Evolutionary conservation across 2,113 vertebrate species (phyloP).

Genomic region (Poeciliopsis turrubarensis): DNA sequence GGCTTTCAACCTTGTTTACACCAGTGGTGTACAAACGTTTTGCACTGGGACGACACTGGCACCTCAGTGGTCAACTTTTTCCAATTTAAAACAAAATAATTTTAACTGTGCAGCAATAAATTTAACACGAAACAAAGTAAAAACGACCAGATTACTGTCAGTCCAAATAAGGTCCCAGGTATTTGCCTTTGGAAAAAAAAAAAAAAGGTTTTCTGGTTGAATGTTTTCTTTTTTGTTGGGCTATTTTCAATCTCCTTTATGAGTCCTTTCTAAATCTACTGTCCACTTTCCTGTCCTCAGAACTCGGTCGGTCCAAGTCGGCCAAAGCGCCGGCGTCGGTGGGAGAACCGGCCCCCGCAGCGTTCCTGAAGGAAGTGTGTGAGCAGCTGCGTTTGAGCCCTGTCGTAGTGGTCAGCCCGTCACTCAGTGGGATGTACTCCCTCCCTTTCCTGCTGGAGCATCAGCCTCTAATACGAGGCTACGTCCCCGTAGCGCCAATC

Average conservation of each 20-base stretch:
- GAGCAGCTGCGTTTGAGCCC: conserved; percentile 82
- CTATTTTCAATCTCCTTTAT: too few species aligned
- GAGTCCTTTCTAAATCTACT: not conserved
- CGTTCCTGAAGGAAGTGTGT: conserved; percentile 85
- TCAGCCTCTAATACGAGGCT: conserved; percentile 83
- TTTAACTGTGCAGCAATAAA: not conserved
- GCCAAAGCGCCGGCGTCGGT: conserved; percentile 79
- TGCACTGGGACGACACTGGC: too few species aligned
- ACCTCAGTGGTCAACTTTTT: too few species aligned
- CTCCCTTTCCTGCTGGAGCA: conserved; percentile 90
- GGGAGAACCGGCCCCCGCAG: conserved; percentile 83
- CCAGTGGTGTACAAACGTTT: not conserved
- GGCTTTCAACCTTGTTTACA: not conserved
- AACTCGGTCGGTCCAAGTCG: conserved; percentile 86
- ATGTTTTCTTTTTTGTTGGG: too few species aligned
- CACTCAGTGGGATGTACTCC: conserved; percentile 96
- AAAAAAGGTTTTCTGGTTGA: too few species aligned
- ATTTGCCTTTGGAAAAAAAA: too few species aligned
- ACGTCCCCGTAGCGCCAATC: conserved; percentile 93
- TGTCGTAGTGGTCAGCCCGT: conserved; percentile 91
- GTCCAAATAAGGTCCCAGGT: too few species aligned
- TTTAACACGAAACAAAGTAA: not conserved
- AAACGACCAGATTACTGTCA: not conserved
- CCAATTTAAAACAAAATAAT: not conserved
- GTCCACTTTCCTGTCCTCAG: conserved; percentile 65